Evolutionary conservation across 2,113 vertebrate genomes (phyloP).

Genomic region (Dinomys branickii): DNA sequence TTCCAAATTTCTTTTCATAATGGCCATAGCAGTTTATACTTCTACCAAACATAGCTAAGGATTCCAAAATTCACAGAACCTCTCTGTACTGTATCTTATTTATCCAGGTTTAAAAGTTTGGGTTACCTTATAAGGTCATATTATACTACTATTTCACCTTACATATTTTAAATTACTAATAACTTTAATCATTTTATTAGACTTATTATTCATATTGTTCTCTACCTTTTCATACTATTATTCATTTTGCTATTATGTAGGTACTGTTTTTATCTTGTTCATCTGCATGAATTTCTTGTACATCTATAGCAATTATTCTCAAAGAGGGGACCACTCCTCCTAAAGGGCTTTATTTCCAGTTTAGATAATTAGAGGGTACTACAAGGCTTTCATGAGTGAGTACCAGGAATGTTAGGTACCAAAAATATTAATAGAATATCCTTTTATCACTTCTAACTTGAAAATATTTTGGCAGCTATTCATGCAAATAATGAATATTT

Average conservation of each 20-base stretch:
- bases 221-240: neutral
- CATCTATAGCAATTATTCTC: neutral
- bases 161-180: neutral
- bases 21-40: neutral
- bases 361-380: neutral
- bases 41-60: neutral
- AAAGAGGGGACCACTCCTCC: neutral
- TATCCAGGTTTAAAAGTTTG: neutral
- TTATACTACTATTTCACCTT: neutral
- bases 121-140: neutral
- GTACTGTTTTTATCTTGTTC: neutral
- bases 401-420: neutral
- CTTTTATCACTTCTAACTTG: neutral
- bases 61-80: neutral
- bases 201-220: neutral
- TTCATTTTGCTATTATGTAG: neutral
- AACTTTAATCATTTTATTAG: neutral
- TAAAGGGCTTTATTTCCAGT: neutral
- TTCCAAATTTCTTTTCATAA: neutral
- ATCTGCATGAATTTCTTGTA: neutral
- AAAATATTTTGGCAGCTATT: neutral
- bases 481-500: neutral
- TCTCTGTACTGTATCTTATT: neutral
- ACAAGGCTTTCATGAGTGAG: neutral
- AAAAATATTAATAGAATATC: neutral